Base-by-base conservation (phyloP, 1,140 invertebrate species). In the Sinella curviseta region DNA sequence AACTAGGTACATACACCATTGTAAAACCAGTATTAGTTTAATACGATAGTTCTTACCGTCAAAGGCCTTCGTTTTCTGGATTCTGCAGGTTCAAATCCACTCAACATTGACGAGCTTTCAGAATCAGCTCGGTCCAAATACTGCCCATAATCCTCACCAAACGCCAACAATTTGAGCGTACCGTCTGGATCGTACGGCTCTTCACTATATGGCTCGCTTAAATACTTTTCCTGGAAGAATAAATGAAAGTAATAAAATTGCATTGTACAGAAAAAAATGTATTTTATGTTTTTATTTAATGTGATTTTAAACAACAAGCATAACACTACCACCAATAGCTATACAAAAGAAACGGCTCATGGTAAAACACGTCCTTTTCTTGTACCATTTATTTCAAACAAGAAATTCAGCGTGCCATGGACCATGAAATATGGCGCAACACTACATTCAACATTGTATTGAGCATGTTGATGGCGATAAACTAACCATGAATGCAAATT, bases 171-270 rank as follows among this genome's bases (percentile, higher is more conserved):
- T 81, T 91, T 90, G 70, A 92, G 89, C 65, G 94, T 93, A 14
- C 93, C 92, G 86, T 96, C 94, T 14, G 94, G 92, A 86, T 97
- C 95, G 24, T 92, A 91, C n/a, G 92, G 91, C 39, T 89, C 88
- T 87, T 97, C 95, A 78, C 94, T 96, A 86, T 96, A 96, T 24
- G 94, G 91, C 85, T 96, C 95, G 78, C 94, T 96, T 86, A 94
- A 91, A 86, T 97, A 96, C 86, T 95, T 95, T 87, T 96, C 94
- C 93, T 95, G 85, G 74, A 87, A 87, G 86, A 83, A 85, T 86
- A 84, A 84, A 84, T 74, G 82, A 82, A 57, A 48, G 82, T 83
- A 74, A 35, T 26, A 8, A 79, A 74, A 8, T 67, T 67, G 24
- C 60, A 26, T 26, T 12, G 30, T 14, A 26, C 24, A 67, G 20